A percentile compares a stretch with the other conserved stretches of the same genome.
Conservation (phyloP, 2,888 invertebrate genomes). For the Lepidocyrtinus sp. region DNA sequence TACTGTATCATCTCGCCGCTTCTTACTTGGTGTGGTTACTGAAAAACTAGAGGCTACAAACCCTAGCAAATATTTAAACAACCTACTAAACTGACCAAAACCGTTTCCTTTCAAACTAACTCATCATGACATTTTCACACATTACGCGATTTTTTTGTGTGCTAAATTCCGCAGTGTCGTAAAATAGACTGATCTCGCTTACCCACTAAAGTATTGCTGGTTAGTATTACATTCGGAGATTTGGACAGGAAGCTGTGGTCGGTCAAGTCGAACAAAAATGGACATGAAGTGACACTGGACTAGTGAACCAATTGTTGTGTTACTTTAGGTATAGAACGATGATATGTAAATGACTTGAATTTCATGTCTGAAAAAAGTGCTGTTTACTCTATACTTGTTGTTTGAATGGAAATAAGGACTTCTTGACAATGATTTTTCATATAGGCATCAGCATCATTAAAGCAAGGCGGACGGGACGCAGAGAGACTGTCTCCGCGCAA, state of each 20-base stretch:
- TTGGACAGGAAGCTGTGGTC: slow-evolving; percentile 36
- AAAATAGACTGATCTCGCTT: not conserved
- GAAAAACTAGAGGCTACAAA: not conserved
- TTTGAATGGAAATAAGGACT: slow-evolving; percentile 5
- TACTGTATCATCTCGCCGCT: slow-evolving; percentile 1
- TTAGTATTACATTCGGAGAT: not conserved
- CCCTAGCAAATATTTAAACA: not conserved
- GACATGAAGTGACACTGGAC: slow-evolving; percentile 37
- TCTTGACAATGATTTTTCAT: not conserved
- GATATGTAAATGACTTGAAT: not conserved
- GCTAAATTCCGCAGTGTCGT: not conserved
- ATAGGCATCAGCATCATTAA: not conserved
- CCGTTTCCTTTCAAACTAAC: not conserved
- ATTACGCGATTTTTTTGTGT: not conserved
- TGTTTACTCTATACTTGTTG: slow-evolving; percentile 15
- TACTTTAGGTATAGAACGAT: not conserved
- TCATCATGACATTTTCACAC: not conserved
- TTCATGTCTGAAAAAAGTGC: not conserved
- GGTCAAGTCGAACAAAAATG: slow-evolving; percentile 24
- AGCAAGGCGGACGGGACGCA: not conserved
- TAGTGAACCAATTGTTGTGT: slow-evolving; percentile 18
- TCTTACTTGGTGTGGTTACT: not conserved
- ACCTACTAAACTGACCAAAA: not conserved
- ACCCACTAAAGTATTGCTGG: not conserved
- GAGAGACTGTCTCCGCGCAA: slow-evolving; percentile 4